phyloP scores from a whole-genome alignment of 1,140 invertebrate genomes.

The Zaprionus ghesquierei region DNA sequence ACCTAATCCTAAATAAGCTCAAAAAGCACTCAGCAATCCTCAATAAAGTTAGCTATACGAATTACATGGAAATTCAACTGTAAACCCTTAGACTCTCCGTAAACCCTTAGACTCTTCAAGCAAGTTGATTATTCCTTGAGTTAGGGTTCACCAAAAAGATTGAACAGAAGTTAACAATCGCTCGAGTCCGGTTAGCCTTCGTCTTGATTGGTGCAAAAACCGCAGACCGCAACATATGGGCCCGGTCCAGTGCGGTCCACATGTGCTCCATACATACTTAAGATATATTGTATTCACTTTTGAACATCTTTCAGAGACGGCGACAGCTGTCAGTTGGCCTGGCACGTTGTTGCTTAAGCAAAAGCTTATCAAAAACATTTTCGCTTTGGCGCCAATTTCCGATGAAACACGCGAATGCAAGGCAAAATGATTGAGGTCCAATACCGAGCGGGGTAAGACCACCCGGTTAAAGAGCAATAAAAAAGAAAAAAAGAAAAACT shows the following conservation, averaged over 20 bases:
- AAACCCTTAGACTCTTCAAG: too few relatives aligned
- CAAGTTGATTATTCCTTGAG: too few relatives aligned
- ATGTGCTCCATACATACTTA: conserved; percentile 32
- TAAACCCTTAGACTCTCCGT: too few relatives aligned
- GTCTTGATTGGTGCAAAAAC: conserved; percentile 9
- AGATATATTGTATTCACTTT: conserved; percentile 2
- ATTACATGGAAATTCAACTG: too few relatives aligned
- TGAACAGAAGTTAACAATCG: neutral
- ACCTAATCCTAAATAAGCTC: too few relatives aligned
- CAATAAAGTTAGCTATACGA: too few relatives aligned
- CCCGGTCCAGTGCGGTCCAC: conserved; percentile 11
- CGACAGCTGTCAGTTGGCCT: conserved; percentile 63
- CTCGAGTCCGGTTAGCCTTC: neutral
- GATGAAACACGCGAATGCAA: conserved; percentile 49
- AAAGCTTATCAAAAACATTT: conserved; percentile 72
- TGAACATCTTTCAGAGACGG: conserved; percentile 22
- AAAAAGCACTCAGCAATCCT: too few relatives aligned
- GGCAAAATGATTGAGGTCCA: conserved; percentile 14
- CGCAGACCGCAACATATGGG: conserved; percentile 43
- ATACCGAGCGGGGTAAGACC: conserved; percentile 12
- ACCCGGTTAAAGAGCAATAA: conserved; percentile 32
- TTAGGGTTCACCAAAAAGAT: too few relatives aligned
- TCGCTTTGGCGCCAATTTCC: conserved; percentile 71
- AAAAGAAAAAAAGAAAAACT: conserved; percentile 30
- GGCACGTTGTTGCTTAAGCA: too few relatives aligned